Conservation (phyloP, 2,888 invertebrate genomes). For the Agonopterix heracliana region DNA sequence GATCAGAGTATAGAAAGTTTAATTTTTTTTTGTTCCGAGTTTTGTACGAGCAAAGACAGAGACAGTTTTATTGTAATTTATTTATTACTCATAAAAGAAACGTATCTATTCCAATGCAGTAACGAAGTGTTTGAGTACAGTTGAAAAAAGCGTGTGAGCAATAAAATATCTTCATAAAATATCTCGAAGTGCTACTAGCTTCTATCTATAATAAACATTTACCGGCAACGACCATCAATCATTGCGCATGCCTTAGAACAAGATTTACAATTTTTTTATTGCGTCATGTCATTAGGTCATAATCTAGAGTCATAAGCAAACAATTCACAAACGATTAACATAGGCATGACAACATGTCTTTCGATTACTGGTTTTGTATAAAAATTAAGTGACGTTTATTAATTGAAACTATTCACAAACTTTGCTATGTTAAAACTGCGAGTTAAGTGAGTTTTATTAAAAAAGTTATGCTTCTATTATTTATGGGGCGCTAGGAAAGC, state of each 20-base stretch:
- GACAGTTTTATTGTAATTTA: too few species aligned
- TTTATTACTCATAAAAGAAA: too few species aligned
- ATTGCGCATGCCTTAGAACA: not conserved
- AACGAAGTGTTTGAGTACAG: too few species aligned
- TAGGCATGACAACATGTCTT: conserved; percentile 1
- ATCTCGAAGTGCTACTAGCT: too few species aligned
- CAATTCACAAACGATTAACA: conserved; percentile 5
- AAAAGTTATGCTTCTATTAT: conserved; percentile 6
- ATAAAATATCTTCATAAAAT: too few species aligned
- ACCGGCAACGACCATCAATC: too few species aligned
- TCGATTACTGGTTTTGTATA: not conserved
- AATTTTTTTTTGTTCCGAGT: not conserved
- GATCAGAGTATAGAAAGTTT: conserved; percentile 1
- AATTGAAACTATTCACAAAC: not conserved
- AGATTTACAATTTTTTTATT: conserved; percentile 11
- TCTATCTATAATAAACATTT: too few species aligned
- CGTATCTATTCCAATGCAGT: too few species aligned
- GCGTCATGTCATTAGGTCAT: conserved; percentile 17
- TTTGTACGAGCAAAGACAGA: not conserved
- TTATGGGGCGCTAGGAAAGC: conserved; percentile 8
- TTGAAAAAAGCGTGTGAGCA: too few species aligned
- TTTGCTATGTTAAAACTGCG: not conserved
- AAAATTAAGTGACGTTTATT: not conserved
- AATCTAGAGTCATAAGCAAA: conserved; percentile 3
- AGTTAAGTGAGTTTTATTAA: not conserved